Conservation (phyloP, 1,140 invertebrate species). For the Lepeophtheirus salmonis region DNA sequence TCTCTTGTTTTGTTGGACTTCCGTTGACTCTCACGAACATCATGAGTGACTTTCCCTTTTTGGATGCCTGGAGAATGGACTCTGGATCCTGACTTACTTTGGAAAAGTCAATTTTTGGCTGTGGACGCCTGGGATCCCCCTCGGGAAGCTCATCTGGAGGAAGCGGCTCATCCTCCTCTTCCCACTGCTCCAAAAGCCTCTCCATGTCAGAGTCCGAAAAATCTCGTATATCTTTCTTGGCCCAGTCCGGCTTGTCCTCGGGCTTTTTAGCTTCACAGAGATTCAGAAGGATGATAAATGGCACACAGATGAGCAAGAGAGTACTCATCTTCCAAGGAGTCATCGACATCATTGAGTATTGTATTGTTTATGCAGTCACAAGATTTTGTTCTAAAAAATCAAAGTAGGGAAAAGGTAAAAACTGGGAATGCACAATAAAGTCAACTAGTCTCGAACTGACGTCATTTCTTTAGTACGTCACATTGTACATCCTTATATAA, state of each 20-base stretch:
- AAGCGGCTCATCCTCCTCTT: slow-evolving; percentile 86
- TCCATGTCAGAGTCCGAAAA: slow-evolving; percentile 86
- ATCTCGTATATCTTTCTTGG: slow-evolving; percentile 66
- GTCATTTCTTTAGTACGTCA: too few species aligned
- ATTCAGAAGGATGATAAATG: too few species aligned
- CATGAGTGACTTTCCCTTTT: slow-evolving; percentile 89
- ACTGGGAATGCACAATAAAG: too few species aligned
- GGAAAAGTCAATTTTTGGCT: slow-evolving; percentile 9
- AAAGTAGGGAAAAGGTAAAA: too few species aligned
- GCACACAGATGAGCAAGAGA: too few species aligned
- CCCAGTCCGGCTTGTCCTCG: slow-evolving; percentile 37
- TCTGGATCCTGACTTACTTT: slow-evolving; percentile 58
- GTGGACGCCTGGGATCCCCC: slow-evolving; percentile 19
- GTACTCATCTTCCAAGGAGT: too few species aligned
- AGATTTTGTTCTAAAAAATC: too few species aligned
- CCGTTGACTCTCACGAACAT: slow-evolving; percentile 65
- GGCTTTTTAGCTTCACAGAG: too few species aligned
- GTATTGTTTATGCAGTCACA: too few species aligned
- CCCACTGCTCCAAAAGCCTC: slow-evolving; percentile 82
- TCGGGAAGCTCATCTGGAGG: slow-evolving; percentile 85
- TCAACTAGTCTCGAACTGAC: too few species aligned
- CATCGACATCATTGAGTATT: too few species aligned
- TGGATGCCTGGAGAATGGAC: slow-evolving; percentile 57
- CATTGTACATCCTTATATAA: too few species aligned
- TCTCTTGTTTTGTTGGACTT: slow-evolving; percentile 49